These are phyloP conservation scores for Thysanoteuthis rhombus DNA, from an alignment of 2,888 invertebrate species.

Conservation along the genomic window DNA sequence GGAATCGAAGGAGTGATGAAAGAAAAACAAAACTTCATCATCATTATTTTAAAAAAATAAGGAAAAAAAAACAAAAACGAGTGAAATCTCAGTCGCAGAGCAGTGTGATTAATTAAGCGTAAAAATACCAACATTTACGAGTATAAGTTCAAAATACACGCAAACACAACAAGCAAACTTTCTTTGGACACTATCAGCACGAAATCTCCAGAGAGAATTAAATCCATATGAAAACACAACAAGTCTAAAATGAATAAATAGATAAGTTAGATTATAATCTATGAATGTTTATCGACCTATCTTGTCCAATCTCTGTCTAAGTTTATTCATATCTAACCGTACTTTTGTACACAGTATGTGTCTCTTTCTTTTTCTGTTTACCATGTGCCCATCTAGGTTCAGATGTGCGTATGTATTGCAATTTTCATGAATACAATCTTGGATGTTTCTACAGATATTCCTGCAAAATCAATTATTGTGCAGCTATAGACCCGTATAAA, in stretches of 20 bases:
- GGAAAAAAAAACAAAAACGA: not conserved
- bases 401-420: too few species aligned
- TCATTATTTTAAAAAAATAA: not conserved
- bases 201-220: not conserved
- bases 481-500: too few species aligned
- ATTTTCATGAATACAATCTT: too few species aligned
- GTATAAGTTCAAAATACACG: not conserved
- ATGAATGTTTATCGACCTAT: too few species aligned
- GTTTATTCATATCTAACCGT: too few species aligned
- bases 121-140: not conserved
- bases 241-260: not conserved
- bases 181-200: not conserved
- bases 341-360: too few species aligned
- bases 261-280: not conserved
- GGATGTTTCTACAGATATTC: too few species aligned
- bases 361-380: too few species aligned
- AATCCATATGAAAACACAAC: not conserved
- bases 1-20: not conserved
- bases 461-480: too few species aligned
- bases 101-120: not conserved
- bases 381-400: too few species aligned
- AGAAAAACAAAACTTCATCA: not conserved
- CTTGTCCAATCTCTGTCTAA: too few species aligned
- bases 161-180: not conserved
- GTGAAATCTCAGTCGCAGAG: not conserved